Percentiles rank a stretch among this genome's conserved stretches.
Conservation (phyloP, 2,888 invertebrate species). For the Ochropacha duplaris region DNA sequence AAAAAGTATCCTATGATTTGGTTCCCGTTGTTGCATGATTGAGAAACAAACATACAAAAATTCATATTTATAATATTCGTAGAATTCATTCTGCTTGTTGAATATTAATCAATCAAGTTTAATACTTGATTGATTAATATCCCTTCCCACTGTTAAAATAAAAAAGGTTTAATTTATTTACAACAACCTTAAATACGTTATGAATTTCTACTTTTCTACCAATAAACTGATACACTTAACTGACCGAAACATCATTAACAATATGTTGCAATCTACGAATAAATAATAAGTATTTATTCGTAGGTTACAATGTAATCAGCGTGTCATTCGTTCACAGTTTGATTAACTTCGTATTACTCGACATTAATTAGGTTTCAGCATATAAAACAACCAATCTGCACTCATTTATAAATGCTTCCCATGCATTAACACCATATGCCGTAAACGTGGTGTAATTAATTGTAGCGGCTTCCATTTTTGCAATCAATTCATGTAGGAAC, state of each 20-base stretch:
- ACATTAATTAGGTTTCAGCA: conserved; percentile 11
- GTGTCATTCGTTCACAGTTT: not conserved
- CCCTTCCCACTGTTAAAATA: too few relatives aligned
- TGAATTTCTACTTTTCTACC: not conserved
- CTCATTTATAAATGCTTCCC: conserved; percentile 37
- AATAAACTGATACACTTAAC: not conserved
- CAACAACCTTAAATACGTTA: too few relatives aligned
- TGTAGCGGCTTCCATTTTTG: conserved; percentile 33
- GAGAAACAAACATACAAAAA: too few relatives aligned
- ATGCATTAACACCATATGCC: conserved; percentile 43
- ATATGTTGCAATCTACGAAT: not conserved
- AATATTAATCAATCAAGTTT: too few relatives aligned
- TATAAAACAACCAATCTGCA: conserved; percentile 26
- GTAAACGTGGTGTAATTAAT: conserved; percentile 40
- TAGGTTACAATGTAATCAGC: too few relatives aligned
- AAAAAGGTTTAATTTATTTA: too few relatives aligned
- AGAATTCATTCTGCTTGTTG: too few relatives aligned
- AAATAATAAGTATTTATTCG: too few relatives aligned
- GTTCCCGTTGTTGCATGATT: too few relatives aligned
- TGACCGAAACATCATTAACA: not conserved
- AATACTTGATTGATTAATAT: too few relatives aligned
- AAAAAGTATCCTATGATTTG: too few relatives aligned
- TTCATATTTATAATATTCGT: too few relatives aligned
- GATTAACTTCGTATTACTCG: not conserved
- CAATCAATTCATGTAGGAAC: conserved; percentile 25